Base-by-base conservation (phyloP, 2,113 vertebrate species). In the Lanius collurio region DNA sequence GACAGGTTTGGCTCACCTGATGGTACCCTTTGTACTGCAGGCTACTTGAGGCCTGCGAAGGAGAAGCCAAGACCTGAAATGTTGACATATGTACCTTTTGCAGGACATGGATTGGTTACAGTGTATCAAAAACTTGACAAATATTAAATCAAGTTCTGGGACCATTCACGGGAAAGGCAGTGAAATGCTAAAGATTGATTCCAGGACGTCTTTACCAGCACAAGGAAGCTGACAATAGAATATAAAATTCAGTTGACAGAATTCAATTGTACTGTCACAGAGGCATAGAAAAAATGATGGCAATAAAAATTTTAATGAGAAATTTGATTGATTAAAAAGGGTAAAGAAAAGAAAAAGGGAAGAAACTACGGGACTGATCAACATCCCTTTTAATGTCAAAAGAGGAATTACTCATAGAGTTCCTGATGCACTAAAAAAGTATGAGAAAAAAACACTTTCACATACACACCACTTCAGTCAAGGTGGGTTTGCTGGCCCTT, bases 161-260 rank as follows among this genome's bases (percentile, higher is more conserved):
- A 80, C n/a, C 33, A 60, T 60, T 75, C 68, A 71, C 14, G n/a
- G 86, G 53, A 86, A 83, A 83, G 59, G 28, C n/a, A 86, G 22
- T 31, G 53, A 87, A 90, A 93, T 47, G 11, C 52, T 93, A 50
- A 90, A 90, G 70, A 83, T 60, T 76, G 71, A 92, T 92, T 90
- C 35, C 27, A 59, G 50, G 30, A 78, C 90, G 55, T 83, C 62
- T 83, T 86, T 83, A 73, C 24, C 47, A 85, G 57, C 21, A 39
- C 49, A 80, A 37, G 35, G 37, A 92, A 93, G 35, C 35, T 88
- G 75, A 83, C 83, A 95, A 65, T 27, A 80, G 39, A 73, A 60
- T 73, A 83, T 37, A 86, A 88, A 92, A 79, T 86, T 70, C 70
- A 59, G 47, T 8, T 88, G 94, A 76, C 70, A 82, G 79, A 94